Evolutionary conservation across 2,888 invertebrate genomes (phyloP).

Genomic region (Torymus texanus): DNA sequence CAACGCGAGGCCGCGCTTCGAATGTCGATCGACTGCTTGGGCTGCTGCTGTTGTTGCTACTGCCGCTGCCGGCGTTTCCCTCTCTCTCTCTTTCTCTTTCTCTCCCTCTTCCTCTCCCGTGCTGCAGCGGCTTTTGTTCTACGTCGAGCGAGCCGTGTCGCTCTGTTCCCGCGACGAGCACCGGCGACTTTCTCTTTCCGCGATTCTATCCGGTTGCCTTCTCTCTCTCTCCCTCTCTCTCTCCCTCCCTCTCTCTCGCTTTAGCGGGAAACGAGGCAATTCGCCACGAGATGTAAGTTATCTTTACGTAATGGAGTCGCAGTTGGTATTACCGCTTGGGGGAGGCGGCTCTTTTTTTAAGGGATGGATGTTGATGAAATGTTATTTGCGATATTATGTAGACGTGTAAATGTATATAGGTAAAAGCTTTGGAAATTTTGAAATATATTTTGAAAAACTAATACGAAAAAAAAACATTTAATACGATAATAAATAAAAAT

Average conservation of each 20-base stretch:
- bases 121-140: too few relatives aligned
- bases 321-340: not conserved
- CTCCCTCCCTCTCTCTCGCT: constrained; percentile 2
- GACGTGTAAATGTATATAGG: too few relatives aligned
- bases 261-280: not conserved
- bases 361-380: too few relatives aligned
- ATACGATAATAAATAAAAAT: too few relatives aligned
- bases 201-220: not conserved
- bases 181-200: not conserved
- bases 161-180: not conserved
- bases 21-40: constrained; percentile 38
- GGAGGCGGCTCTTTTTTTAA: too few relatives aligned
- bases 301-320: not conserved
- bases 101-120: constrained; percentile 3
- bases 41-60: not conserved
- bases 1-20: constrained; percentile 21
- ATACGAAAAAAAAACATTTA: too few relatives aligned
- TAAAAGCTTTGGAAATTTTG: too few relatives aligned
- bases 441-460: too few relatives aligned
- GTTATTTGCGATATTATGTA: too few relatives aligned
- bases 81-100: not conserved
- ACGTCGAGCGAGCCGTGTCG: not conserved
- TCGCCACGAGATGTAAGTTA: not conserved
- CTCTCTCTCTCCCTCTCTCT: constrained; percentile 6
- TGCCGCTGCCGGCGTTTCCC: not conserved